Evolutionary conservation across 2,113 vertebrate species (phyloP).

Genomic region (Pangasianodon gigas): DNA sequence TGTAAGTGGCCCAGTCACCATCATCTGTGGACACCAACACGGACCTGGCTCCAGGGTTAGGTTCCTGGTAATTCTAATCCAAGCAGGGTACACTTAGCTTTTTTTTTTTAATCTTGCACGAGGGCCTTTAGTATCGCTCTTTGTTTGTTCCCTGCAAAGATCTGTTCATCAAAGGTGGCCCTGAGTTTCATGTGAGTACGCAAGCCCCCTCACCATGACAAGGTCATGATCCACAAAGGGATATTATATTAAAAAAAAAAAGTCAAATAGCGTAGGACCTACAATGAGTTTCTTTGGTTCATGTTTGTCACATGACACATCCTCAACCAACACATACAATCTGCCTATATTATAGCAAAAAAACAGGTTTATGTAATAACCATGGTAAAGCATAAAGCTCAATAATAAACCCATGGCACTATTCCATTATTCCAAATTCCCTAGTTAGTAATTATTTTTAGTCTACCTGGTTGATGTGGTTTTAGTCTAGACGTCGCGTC

Average conservation of each 20-base stretch:
- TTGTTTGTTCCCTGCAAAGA: not conserved
- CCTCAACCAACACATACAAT: too few species aligned
- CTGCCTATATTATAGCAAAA: too few species aligned
- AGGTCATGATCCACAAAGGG: too few species aligned
- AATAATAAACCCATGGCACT: too few species aligned
- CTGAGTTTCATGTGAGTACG: too few species aligned
- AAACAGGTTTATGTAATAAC: not conserved
- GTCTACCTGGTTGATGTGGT: not conserved
- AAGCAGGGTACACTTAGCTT: not conserved
- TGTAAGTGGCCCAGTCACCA: not conserved
- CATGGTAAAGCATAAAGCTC: not conserved
- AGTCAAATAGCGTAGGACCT: too few species aligned
- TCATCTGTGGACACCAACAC: not conserved
- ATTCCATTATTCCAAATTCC: not conserved
- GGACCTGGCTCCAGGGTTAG: not conserved
- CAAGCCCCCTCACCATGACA: too few species aligned
- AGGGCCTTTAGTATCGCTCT: not conserved
- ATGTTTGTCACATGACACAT: too few species aligned
- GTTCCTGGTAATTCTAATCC: not conserved
- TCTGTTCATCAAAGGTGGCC: too few species aligned
- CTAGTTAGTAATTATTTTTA: not conserved
- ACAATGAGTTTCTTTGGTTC: too few species aligned
- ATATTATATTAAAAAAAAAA: too few species aligned
- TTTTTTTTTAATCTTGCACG: too few species aligned
- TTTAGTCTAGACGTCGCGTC: not conserved